Percentiles rank a stretch among this genome's conserved stretches.
phyloP scores from a whole-genome alignment of 2,113 vertebrate species.

The Cardinalis cardinalis region DNA sequence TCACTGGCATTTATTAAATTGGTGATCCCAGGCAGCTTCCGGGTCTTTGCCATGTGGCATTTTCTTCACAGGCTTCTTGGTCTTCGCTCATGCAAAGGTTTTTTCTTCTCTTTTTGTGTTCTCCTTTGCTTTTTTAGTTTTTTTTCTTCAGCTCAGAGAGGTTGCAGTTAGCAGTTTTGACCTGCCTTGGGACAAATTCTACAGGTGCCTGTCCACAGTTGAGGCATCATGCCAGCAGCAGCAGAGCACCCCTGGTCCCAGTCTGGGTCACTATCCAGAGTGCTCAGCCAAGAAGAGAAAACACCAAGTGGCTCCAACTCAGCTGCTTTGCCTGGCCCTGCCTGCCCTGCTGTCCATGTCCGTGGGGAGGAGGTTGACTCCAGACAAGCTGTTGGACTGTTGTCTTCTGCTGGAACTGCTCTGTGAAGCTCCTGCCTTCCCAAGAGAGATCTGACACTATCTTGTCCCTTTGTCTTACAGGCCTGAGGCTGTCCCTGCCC shows the following conservation, averaged over 20 bases:
- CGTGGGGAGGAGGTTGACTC: too few species aligned
- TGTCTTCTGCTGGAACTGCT: not conserved
- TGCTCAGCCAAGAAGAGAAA: not conserved
- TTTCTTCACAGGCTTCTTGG: not conserved
- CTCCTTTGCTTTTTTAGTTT: not conserved
- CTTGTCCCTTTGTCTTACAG: not conserved
- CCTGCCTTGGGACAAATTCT: not conserved
- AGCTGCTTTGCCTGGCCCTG: not conserved
- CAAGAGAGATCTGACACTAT: not conserved
- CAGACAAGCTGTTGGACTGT: not conserved
- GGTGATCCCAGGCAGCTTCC: not conserved
- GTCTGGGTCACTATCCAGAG: not conserved
- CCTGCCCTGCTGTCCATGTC: not conserved
- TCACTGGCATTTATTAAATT: not conserved
- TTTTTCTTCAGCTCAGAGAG: fast-evolving
- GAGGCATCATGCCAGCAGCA: not conserved
- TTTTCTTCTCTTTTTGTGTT: not conserved
- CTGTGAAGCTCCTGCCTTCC: not conserved
- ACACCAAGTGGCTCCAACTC: not conserved
- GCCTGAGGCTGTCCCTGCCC: not conserved
- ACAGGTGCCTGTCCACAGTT: not conserved
- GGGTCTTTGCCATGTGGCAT: not conserved
- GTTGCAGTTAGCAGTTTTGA: not conserved
- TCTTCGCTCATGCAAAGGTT: not conserved
- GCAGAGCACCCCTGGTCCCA: fast-evolving